A percentile compares a stretch with the other conserved stretches of the same genome.
Conservation (phyloP, 2,888 invertebrate species). For the Yponomeuta plumbellus region DNA sequence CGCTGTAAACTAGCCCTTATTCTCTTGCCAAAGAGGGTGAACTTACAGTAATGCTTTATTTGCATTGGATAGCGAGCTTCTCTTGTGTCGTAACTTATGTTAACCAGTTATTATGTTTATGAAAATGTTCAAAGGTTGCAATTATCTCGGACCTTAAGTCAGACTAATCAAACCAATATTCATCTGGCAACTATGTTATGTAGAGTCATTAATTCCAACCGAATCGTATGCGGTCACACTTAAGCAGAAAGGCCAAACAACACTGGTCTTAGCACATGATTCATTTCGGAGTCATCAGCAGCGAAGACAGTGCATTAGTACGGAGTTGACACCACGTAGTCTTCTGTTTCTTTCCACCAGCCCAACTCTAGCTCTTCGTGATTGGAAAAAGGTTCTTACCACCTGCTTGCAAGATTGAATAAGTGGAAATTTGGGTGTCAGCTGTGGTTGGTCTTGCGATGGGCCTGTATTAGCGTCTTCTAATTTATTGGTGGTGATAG, state of each 20-base stretch:
- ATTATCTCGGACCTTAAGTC: too few relatives aligned
- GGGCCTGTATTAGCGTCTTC: constrained; percentile 71
- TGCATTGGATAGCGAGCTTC: too few relatives aligned
- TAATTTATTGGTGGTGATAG: constrained; percentile 75
- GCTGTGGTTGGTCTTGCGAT: constrained; percentile 35
- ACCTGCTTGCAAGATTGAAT: background rate
- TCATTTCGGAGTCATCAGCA: constrained; percentile 3
- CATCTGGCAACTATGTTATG: too few relatives aligned
- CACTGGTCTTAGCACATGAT: background rate
- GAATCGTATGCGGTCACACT: background rate
- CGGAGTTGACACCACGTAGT: constrained; percentile 67
- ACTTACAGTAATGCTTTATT: too few relatives aligned
- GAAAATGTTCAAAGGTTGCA: too few relatives aligned
- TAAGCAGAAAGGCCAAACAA: background rate
- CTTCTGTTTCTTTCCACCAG: constrained; percentile 39
- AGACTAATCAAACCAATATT: too few relatives aligned
- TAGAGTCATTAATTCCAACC: too few relatives aligned
- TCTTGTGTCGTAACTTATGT: too few relatives aligned
- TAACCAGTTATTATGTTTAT: too few relatives aligned
- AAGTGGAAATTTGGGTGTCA: background rate
- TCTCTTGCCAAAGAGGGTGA: too few relatives aligned
- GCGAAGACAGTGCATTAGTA: constrained; percentile 65
- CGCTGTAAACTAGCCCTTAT: too few relatives aligned
- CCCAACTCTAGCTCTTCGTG: background rate
- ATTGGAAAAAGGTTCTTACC: background rate